phyloP scores from a whole-genome alignment of 1,140 invertebrate species.

The Zaprionus lachaisei region DNA sequence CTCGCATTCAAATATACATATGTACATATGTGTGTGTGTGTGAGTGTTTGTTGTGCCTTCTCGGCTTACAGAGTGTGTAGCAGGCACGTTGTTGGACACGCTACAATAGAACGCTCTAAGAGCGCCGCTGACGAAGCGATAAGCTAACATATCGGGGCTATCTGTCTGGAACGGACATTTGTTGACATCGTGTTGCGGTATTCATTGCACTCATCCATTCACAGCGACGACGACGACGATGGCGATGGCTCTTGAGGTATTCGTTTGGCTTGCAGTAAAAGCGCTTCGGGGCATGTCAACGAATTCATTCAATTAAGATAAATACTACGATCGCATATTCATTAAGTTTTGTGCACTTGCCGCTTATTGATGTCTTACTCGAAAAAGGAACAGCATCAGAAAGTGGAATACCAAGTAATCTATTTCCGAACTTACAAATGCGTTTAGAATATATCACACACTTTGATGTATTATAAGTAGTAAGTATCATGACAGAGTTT shows the following conservation, averaged over 20 bases:
- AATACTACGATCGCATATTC: constrained; percentile 10
- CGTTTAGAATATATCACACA: too few species aligned
- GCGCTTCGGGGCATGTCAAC: not conserved
- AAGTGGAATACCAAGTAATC: not conserved
- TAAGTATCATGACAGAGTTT: too few species aligned
- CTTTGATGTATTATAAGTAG: too few species aligned
- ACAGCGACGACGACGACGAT: not conserved
- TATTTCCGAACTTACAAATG: not conserved
- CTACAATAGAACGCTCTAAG: constrained; percentile 5
- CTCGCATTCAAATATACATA: not conserved
- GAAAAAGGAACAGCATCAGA: not conserved
- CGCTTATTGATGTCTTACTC: not conserved
- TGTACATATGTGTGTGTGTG: not conserved
- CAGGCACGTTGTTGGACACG: constrained; percentile 30
- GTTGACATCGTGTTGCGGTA: constrained; percentile 21
- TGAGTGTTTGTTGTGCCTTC: constrained; percentile 9
- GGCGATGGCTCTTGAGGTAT: not conserved
- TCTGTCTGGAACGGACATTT: constrained; percentile 5
- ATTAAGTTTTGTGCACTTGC: constrained; percentile 7
- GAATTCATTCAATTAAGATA: constrained; percentile 10
- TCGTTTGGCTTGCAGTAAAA: not conserved
- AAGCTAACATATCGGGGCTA: not conserved
- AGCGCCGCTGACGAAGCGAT: constrained; percentile 24
- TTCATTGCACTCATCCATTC: constrained; percentile 17
- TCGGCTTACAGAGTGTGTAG: constrained; percentile 19